Conservation (phyloP, 2,797 vertebrate genomes). For the Thunnus albacares region DNA sequence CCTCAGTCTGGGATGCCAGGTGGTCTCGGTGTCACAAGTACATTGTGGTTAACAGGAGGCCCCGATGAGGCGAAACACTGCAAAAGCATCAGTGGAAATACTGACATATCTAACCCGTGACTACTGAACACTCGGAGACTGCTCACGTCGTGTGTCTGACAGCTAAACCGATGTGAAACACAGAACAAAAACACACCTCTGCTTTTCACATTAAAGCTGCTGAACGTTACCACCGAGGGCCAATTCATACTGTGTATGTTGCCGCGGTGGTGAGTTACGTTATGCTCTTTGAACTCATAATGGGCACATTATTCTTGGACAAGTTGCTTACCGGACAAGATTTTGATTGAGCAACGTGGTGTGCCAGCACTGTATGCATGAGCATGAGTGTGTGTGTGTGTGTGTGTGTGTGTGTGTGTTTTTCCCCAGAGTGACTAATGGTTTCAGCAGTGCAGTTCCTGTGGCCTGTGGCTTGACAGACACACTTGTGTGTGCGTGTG, state of each 20-base stretch:
- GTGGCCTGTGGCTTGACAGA: constrained; percentile 72
- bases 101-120: constrained; percentile 69
- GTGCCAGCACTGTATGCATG: constrained; percentile 61
- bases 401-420: constrained; percentile 36
- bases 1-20: constrained; percentile 15
- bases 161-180: constrained; percentile 73
- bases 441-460: constrained; percentile 80
- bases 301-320: constrained; percentile 72
- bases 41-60: constrained; percentile 66
- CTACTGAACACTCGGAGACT: constrained; percentile 62
- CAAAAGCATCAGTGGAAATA: constrained; percentile 70
- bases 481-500: constrained; percentile 46
- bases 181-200: constrained; percentile 76
- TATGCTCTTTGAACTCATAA: constrained; percentile 80
- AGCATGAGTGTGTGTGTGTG: constrained; percentile 52
- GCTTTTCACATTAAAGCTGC: constrained; percentile 78
- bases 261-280: constrained; percentile 55
- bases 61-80: constrained; percentile 47
- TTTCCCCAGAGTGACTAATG: constrained; percentile 81
- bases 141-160: constrained; percentile 59
- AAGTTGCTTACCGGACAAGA: constrained; percentile 68
- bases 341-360: constrained; percentile 74
- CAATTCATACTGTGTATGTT: constrained; percentile 48
- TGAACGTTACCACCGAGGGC: constrained; percentile 56
- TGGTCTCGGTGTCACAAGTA: constrained; percentile 51